These are phyloP conservation scores for Odontothrips loti DNA, from an alignment of 2,888 invertebrate genomes.

Conservation along the genomic window DNA sequence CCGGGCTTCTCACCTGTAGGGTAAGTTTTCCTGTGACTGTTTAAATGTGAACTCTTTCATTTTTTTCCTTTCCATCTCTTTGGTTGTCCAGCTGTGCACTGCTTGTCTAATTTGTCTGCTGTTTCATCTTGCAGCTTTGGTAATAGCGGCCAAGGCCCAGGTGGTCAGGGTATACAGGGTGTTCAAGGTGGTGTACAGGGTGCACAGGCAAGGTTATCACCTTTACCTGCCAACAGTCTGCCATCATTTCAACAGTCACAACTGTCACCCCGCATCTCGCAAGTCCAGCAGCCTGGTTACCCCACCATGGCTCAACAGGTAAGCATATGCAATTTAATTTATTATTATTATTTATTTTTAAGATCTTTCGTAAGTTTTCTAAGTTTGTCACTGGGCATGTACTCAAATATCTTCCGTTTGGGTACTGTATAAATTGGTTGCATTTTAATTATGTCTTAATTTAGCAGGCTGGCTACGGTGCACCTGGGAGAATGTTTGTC, in stretches of 20 bases:
- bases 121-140: slow-evolving; percentile 39
- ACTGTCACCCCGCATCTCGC: slow-evolving; percentile 54
- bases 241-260: slow-evolving; percentile 52
- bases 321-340: background rate
- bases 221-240: slow-evolving; percentile 49
- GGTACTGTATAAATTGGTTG: no score
- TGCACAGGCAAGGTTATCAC: slow-evolving; percentile 31
- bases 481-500: background rate
- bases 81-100: background rate
- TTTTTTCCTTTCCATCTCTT: background rate
- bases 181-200: slow-evolving; percentile 35
- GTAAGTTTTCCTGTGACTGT: slow-evolving; percentile 18
- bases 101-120: background rate
- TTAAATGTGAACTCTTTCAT: background rate
- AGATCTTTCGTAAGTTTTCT: background rate
- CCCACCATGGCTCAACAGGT: slow-evolving; percentile 1
- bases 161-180: slow-evolving; percentile 35
- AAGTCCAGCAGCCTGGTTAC: slow-evolving; percentile 43
- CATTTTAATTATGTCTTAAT: slow-evolving; percentile 39
- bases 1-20: slow-evolving; percentile 26
- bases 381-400: background rate
- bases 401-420: no score
- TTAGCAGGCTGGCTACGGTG: slow-evolving; percentile 38
- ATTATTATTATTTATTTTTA: background rate
- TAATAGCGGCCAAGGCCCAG: slow-evolving; percentile 36